phyloP scores from a whole-genome alignment of 2,888 invertebrate genomes.

The Erpobdella octoculata region DNA sequence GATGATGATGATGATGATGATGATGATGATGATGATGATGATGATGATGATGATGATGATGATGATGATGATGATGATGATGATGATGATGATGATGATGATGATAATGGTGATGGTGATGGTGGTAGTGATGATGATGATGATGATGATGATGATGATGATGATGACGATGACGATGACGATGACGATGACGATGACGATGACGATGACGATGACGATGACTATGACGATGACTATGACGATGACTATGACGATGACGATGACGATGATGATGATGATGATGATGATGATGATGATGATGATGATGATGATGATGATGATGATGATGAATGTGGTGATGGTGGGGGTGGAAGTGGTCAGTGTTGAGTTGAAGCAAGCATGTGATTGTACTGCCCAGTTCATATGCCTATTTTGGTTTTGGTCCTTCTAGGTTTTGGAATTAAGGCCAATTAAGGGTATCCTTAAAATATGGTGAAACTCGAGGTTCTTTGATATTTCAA shows the following conservation, averaged over 20 bases:
- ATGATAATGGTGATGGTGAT: conserved; percentile 23
- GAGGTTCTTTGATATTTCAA: too few relatives aligned
- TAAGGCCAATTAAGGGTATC: too few relatives aligned
- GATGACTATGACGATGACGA: conserved; percentile 11
- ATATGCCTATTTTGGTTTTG: too few relatives aligned
- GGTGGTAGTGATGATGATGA: conserved; percentile 19
- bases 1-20: conserved; percentile 30
- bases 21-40: conserved; percentile 17
- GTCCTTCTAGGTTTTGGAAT: too few relatives aligned
- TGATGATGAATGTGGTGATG: too few relatives aligned
- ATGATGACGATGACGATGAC: conserved; percentile 26
- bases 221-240: conserved; percentile 5
- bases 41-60: conserved; percentile 19
- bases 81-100: conserved; percentile 25
- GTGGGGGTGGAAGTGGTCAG: too few relatives aligned
- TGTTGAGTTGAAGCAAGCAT: too few relatives aligned
- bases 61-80: conserved; percentile 30
- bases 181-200: conserved; percentile 26
- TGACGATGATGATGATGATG: conserved; percentile 14
- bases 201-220: conserved; percentile 13
- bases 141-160: conserved; percentile 27
- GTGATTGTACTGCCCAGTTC: too few relatives aligned
- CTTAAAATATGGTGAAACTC: too few relatives aligned
- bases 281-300: conserved; percentile 17
- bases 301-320: background rate